Conservation (phyloP, 2,888 invertebrate genomes). For the Spisula subtruncata region DNA sequence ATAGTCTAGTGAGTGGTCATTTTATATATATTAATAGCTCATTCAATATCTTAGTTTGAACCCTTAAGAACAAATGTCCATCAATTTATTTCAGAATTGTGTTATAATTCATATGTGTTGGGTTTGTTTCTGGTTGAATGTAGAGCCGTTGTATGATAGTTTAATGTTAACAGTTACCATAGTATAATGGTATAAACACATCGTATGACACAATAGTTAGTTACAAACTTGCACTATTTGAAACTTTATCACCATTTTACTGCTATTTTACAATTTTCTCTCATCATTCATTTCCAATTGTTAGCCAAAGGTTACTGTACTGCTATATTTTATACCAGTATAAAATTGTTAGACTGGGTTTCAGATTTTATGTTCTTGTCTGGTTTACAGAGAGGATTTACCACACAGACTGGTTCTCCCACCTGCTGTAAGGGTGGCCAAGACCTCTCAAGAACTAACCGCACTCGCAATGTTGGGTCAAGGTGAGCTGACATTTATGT, state of each 20-base stretch:
- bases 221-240: conserved; percentile 2
- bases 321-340: not conserved
- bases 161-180: not conserved
- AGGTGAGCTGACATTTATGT: conserved; percentile 83
- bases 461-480: conserved; percentile 95
- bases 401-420: conserved; percentile 96
- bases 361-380: conserved; percentile 17
- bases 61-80: no score
- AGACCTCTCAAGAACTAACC: conserved; percentile 95
- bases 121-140: no score
- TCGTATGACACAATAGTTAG: not conserved
- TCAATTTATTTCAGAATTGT: no score
- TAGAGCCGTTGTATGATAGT: not conserved
- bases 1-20: no score
- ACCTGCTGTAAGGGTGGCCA: conserved; percentile 94
- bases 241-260: not conserved
- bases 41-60: no score
- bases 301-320: conserved; percentile 6
- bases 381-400: conserved; percentile 88
- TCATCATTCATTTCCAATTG: conserved; percentile 12
- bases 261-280: conserved; percentile 6
- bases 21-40: no score
- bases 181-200: not conserved
- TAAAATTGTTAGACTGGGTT: not conserved
- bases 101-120: no score